Evolutionary conservation across 2,797 vertebrate species (phyloP).

Genomic region (Anabacerthia variegaticeps): DNA sequence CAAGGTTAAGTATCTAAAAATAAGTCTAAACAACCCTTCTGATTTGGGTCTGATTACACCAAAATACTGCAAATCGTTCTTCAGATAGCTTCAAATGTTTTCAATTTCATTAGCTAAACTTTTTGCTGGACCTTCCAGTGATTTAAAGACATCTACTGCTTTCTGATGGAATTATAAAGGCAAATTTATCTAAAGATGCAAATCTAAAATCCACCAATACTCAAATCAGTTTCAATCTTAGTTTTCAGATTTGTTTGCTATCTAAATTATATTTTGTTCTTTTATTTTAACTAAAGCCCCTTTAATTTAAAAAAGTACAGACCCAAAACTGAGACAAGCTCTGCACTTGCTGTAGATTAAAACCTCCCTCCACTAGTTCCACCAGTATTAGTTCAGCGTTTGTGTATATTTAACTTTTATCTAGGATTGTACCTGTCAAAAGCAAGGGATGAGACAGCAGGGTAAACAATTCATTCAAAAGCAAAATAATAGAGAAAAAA

Average conservation of each 20-base stretch:
- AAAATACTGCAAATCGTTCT: neutral
- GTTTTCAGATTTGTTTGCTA: neutral
- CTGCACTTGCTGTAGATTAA: neutral
- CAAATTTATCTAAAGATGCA: neutral
- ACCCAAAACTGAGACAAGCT: neutral
- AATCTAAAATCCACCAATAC: neutral
- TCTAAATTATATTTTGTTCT: neutral
- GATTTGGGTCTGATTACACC: neutral
- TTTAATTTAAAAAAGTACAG: neutral
- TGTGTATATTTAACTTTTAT: neutral
- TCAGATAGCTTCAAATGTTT: neutral
- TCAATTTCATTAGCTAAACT: neutral
- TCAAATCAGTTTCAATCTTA: neutral
- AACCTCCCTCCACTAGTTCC: neutral
- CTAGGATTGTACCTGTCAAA: neutral
- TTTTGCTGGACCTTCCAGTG: neutral
- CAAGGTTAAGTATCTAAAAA: neutral
- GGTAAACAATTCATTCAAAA: neutral
- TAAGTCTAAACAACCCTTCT: neutral
- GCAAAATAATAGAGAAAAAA: neutral
- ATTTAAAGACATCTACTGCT: neutral
- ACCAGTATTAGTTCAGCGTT: neutral
- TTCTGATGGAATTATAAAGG: neutral
- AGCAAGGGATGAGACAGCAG: neutral
- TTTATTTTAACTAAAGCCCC: neutral